Evolutionary conservation across 2,888 invertebrate genomes (phyloP).

Genomic region (Aleiodes testaceus): DNA sequence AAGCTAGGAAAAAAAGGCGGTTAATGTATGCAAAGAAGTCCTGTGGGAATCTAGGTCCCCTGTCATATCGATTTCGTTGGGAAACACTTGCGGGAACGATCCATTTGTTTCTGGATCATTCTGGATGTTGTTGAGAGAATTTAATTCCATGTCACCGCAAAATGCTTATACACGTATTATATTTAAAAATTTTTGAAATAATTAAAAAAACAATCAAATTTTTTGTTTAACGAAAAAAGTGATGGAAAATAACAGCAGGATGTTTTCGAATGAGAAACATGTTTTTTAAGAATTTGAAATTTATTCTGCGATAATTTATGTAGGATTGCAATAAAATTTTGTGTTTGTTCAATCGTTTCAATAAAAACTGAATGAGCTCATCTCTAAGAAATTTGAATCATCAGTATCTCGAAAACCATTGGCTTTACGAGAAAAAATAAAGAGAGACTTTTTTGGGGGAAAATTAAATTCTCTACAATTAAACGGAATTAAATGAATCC

Average conservation of each 20-base stretch:
- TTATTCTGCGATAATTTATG: no score
- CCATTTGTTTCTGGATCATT: not conserved
- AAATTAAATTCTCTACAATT: not conserved
- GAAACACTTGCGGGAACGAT: not conserved
- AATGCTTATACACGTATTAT: no score
- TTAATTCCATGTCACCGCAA: no score
- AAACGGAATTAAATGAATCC: not conserved
- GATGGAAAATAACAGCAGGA: not conserved
- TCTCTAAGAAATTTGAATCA: no score
- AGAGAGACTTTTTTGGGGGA: no score
- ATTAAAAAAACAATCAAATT: not conserved
- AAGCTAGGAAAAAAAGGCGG: conserved; percentile 28
- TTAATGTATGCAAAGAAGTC: conserved; percentile 40
- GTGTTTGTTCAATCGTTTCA: no score
- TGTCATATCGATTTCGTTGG: conserved; percentile 33
- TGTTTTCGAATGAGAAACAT: not conserved
- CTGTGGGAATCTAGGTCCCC: conserved; percentile 39
- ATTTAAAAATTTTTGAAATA: no score
- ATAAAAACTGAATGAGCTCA: no score
- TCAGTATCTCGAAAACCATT: no score
- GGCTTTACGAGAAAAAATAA: no score
- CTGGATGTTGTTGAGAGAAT: no score
- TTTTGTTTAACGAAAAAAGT: not conserved
- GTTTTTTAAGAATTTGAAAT: not conserved
- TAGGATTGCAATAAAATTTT: no score